Evolutionary conservation across 2,888 invertebrate genomes (phyloP), one percentile per base, ranked within the genome.

Genomic region (Cordilura impudica): DNA sequence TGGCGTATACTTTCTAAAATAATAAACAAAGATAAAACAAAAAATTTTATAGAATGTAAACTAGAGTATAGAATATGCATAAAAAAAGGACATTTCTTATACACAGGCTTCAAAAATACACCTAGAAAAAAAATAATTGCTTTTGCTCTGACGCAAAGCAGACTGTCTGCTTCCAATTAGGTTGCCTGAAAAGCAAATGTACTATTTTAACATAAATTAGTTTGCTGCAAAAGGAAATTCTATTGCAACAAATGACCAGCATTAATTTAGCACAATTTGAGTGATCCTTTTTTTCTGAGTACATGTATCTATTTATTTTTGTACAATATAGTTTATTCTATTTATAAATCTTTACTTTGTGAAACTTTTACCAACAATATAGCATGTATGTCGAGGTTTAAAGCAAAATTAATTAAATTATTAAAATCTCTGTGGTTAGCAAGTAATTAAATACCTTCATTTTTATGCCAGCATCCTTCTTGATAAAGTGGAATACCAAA

Each of bases 361-460:
- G 18, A 21, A n/a, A 56, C 16, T 43, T 12, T 23, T 8, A 43
- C 3, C 18, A 19, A 18, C 1, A 26, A 26, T 1, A 8, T 3
- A n/a, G 7, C 1, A 23, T 23, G 8, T 29, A 23, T 21, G 35
- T 45, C 5, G 4, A 3, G 19, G 58, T 29, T 39, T 43, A 70
- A 70, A 19, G 35, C 35, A 69, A 65, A 69, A 65, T 69, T 78
- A 78, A 74, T 74, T 70, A 49, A 70, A 65, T 66, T 70, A 66
- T 61, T 43, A 74, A 70, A 26, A 60, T 23, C 60, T 39, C 60
- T 66, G 65, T 29, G 65, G 65, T 53, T 65, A 45, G 47, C 29
- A 58, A 31, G 58, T 73, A 73, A 73, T 73, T 73, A 69, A 73
- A 69, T 63, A 61, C 26, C 35, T 43, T 23, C 1, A n/a, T 14